phyloP scores from a whole-genome alignment of 2,797 vertebrate genomes.

The Smutsia gigantea region DNA sequence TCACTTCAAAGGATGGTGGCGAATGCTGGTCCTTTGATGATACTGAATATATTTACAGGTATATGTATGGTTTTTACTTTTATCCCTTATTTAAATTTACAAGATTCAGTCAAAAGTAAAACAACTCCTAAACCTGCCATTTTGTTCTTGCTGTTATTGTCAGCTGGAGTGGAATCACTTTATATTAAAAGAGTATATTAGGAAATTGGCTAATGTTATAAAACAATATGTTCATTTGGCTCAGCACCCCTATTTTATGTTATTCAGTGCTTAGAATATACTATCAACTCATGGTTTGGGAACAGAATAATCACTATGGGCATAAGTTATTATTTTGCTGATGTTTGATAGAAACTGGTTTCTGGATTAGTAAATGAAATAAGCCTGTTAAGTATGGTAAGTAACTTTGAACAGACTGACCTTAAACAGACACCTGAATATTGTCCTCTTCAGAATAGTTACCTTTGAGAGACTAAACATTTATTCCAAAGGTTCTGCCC shows the following conservation, averaged over 20 bases:
- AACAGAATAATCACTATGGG: not conserved
- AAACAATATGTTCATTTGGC: not conserved
- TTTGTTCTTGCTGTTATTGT: constrained; percentile 2
- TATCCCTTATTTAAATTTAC: not conserved
- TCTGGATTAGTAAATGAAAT: constrained; percentile 13
- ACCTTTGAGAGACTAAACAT: not conserved
- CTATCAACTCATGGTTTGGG: not conserved
- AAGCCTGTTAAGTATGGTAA: not conserved
- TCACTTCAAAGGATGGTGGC: not conserved
- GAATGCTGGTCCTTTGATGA: not conserved
- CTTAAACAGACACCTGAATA: not conserved
- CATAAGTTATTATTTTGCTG: not conserved
- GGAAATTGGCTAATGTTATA: constrained; percentile 7
- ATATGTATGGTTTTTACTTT: not conserved
- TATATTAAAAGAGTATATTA: constrained; percentile 32
- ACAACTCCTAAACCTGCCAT: not conserved
- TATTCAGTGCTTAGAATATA: not conserved
- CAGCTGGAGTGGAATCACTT: not conserved
- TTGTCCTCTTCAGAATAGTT: constrained; percentile 18
- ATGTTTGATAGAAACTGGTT: not conserved
- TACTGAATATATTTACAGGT: not conserved
- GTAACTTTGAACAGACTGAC: not conserved
- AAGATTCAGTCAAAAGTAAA: not conserved
- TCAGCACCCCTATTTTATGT: not conserved
- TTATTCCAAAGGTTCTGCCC: not conserved